Conservation (phyloP, 2,797 vertebrate species). For the Peromyscus nudipes region DNA sequence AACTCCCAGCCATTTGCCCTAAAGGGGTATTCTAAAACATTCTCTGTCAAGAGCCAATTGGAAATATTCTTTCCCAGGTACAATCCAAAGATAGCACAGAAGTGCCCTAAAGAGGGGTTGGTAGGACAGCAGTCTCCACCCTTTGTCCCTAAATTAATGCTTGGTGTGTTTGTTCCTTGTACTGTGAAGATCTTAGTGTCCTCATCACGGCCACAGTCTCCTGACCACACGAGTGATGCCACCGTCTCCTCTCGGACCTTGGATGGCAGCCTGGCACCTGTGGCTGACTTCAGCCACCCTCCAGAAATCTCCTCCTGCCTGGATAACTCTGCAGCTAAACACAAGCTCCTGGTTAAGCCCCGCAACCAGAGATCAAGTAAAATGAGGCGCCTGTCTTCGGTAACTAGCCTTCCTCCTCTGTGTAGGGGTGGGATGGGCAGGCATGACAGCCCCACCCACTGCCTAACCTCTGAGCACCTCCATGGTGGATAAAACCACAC, state of each 20-base stretch:
- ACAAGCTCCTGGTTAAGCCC: slow-evolving; percentile 96
- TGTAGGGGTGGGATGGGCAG: not conserved
- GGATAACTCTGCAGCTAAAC: slow-evolving; percentile 97
- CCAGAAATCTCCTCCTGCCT: slow-evolving; percentile 91
- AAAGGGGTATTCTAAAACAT: not conserved
- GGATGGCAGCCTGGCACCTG: slow-evolving; percentile 77
- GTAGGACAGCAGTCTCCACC: no score
- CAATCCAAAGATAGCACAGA: not conserved
- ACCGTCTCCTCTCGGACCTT: slow-evolving; percentile 75
- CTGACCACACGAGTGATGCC: slow-evolving; percentile 80
- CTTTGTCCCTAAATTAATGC: slow-evolving; percentile 2
- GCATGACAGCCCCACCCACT: not conserved
- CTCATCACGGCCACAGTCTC: slow-evolving; percentile 86
- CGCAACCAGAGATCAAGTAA: slow-evolving; percentile 94
- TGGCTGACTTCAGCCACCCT: slow-evolving; percentile 92
- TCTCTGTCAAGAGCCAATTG: not conserved
- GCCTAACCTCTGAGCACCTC: not conserved
- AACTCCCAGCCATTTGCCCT: not conserved
- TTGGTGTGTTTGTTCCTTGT: not conserved
- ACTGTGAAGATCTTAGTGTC: slow-evolving; percentile 87
- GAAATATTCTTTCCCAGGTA: not conserved
- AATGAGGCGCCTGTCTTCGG: slow-evolving; percentile 89
- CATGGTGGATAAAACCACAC: not conserved
- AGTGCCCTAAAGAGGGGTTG: not conserved
- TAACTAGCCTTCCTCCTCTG: slow-evolving; percentile 81